Base-by-base conservation (phyloP, 2,888 invertebrate species). In the Andrena camellia region DNA sequence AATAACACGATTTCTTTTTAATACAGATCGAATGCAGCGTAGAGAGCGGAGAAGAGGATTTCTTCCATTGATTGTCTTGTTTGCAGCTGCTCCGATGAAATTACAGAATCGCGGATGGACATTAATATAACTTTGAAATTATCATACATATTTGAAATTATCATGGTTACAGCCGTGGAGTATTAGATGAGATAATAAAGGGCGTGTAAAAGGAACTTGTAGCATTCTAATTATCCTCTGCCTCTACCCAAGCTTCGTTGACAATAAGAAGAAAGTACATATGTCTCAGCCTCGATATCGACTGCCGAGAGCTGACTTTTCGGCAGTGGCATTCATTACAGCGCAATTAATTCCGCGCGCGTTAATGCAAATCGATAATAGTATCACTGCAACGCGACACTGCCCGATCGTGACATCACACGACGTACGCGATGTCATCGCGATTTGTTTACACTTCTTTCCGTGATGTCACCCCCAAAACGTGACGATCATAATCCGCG, bases 381-480 rank as follows among this genome's bases (percentile, higher is more conserved):
- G 52, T 67, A 81, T 79, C 62, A 71, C 59, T 71, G 67, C 66
- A 54, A 50, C 23, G 54, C 29, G 62, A 71, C 48, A 29, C 67
- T 66, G 64, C 26, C 29, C 2, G 23, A 2, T 10, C 0, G 74
- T 78, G 84, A 78, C 83, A 78, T 83, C 78, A 84, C 31, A 57
- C 62, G 68, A 66, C 69, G n/a, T n/a, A 35, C 57, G 66, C 70
- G 68, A 84, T 64, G 83, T 80, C 72, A 78, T 29, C 29, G n/a
- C 23, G 68, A 78, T 85, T 81, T 73, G 63, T 73, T 76, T 83
- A 69, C 84, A 67, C 73, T 83, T 68, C n/a, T 84, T 80, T 80
- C 8, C 57, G 80, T 81, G 83, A 86, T 86, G 84, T 88, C 82
- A 86, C 69, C 66, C 66, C 63, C 17, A 77, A 23, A 80, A 84